Evolutionary conservation across 1,140 invertebrate genomes (phyloP).

Genomic region (Plodia interpunctella): DNA sequence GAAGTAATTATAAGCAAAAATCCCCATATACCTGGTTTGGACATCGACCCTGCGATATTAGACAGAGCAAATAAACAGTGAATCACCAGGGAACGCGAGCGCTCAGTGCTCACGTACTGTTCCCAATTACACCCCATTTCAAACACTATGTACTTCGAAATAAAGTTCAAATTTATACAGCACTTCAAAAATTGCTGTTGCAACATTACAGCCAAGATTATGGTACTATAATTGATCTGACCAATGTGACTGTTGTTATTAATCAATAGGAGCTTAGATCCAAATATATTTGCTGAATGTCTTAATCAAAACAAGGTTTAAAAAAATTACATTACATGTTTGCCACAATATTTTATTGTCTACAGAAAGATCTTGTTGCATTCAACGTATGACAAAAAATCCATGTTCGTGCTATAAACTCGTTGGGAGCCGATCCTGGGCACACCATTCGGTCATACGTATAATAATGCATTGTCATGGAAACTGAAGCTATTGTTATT

Average conservation of each 20-base stretch:
- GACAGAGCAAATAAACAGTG: conserved; percentile 22
- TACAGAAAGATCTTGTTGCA: no score
- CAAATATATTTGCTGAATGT: no score
- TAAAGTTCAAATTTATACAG: not conserved
- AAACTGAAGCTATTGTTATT: no score
- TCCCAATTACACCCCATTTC: not conserved
- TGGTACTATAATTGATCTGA: conserved; percentile 2
- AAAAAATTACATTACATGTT: no score
- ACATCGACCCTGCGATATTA: conserved; percentile 16
- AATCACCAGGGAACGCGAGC: conserved; percentile 7
- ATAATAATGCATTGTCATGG: no score
- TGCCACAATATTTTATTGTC: no score
- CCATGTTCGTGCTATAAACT: no score
- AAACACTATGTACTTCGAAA: not conserved
- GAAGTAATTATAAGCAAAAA: not conserved
- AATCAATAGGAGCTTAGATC: not conserved
- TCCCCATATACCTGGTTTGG: conserved; percentile 1
- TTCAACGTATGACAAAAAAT: no score
- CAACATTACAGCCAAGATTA: not conserved
- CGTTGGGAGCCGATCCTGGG: no score
- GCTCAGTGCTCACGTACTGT: conserved; percentile 1
- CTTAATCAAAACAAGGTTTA: no score
- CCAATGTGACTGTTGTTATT: not conserved
- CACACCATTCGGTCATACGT: no score
- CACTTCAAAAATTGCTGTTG: not conserved